Evolutionary conservation across 2,797 vertebrate genomes (phyloP).

Genomic region (Spinus olivaceus): DNA sequence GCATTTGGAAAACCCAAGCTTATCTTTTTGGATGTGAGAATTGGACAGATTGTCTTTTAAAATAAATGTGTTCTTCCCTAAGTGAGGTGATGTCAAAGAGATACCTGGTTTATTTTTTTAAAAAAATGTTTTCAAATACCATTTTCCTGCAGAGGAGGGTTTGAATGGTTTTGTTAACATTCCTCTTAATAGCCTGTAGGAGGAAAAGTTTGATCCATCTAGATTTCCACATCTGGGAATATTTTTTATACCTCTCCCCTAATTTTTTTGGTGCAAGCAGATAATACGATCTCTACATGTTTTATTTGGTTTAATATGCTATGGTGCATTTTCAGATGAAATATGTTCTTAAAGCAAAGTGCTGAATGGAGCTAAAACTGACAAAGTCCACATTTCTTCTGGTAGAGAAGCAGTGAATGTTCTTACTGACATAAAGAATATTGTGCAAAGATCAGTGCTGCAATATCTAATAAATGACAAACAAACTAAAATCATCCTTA

Average conservation of each 20-base stretch:
- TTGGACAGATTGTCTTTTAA: neutral
- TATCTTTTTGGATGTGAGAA: neutral
- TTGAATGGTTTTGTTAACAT: neutral
- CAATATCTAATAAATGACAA: neutral
- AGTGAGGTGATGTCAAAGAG: neutral
- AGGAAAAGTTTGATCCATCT: neutral
- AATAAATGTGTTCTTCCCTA: neutral
- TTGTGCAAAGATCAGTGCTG: neutral
- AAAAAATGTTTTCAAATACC: neutral
- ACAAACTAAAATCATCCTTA: slow-evolving; percentile 10
- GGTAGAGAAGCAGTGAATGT: neutral
- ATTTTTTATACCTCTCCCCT: neutral
- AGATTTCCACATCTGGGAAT: neutral
- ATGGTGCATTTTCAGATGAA: neutral
- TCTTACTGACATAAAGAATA: slow-evolving; percentile 3
- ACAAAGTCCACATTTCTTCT: neutral
- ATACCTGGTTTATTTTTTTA: neutral
- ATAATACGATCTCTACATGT: neutral
- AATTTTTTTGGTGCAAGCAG: neutral
- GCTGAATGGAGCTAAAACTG: neutral
- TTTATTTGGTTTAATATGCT: neutral
- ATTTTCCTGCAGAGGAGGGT: neutral
- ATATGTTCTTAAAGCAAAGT: neutral
- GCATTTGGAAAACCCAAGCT: neutral
- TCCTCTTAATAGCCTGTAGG: neutral